Base-by-base conservation (phyloP, 2,113 vertebrate species). In the Etia nguti region DNA sequence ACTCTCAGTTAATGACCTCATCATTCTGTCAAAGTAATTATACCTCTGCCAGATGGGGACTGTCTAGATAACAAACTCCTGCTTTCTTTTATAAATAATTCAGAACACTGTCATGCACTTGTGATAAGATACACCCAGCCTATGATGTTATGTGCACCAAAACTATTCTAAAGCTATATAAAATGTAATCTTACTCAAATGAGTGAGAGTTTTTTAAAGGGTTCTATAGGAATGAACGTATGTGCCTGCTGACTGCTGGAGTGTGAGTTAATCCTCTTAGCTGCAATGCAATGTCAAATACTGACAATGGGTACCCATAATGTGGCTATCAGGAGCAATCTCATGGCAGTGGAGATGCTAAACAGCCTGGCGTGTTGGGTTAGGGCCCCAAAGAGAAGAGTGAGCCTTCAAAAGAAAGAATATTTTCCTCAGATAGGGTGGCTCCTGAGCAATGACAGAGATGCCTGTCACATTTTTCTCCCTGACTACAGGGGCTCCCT, bases 401-500 rank as follows among this genome's bases (percentile, higher is more conserved):
- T 90, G 65, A 88, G 81, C 82, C 90, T 92, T 96, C 95, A 97
- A 87, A 86, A 96, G 95, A 95, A 95, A 93, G 96, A 94, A 96
- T 96, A 96, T 97, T 97, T 97, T 97, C 97, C 73, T 96, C 95
- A 92, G 94, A 97, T 96, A 94, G 96, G 95, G 93, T 77, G 90
- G 84, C 92, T 70, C 94, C 94, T 95, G 95, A 96, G 95, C 95
- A 88, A 89, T 97, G 97, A 98, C 97, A 96, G 97, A 98, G 97
- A 96, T 97, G 95, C 97, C 96, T 97, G 97, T 97, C 98, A 98
- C 98, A 98, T 98, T 98, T 97, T 97, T 98, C 96, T 97, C 95
- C 97, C 91, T 96, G 95, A 97, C 97, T 96, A 98, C 97, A 96
- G 97, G 95, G 95, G 95, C 95, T 96, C 95, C 96, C 96, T 97